A percentile compares a stretch with the other conserved stretches of the same genome.
These are phyloP conservation scores for Tetragonula clypearis DNA, from an alignment of 1,140 invertebrate genomes.

Conservation along the genomic window DNA sequence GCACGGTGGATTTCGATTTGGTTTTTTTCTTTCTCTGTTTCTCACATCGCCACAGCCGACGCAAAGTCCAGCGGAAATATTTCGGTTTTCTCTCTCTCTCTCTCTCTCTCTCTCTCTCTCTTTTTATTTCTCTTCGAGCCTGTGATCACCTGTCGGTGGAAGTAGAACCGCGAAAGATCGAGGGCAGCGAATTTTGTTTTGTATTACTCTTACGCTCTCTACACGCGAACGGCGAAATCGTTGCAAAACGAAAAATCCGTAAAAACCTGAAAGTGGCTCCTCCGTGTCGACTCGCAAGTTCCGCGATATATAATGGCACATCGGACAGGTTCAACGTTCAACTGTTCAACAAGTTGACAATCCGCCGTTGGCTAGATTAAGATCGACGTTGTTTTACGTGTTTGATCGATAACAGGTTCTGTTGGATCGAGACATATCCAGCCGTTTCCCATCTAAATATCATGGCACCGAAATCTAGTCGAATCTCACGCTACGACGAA, in stretches of 20 bases:
- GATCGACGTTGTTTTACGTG: neutral
- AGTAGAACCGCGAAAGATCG: neutral
- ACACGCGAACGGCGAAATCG: neutral
- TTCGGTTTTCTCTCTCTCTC: too few relatives aligned
- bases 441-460: neutral
- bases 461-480: neutral
- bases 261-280: too few relatives aligned
- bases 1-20: neutral
- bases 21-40: neutral
- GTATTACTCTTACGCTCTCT: neutral
- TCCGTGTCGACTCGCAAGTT: neutral
- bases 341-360: neutral
- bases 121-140: too few relatives aligned
- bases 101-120: too few relatives aligned
- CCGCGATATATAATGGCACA: neutral
- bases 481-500: neutral
- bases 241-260: neutral
- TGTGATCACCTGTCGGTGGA: too few relatives aligned
- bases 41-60: neutral
- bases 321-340: conserved; percentile 2
- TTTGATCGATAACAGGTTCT: neutral
- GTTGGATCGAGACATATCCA: neutral
- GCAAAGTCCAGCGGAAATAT: neutral
- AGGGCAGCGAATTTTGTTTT: neutral
- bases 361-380: neutral